Percentiles rank a stretch among this genome's conserved stretches.
phyloP scores from a whole-genome alignment of 2,113 vertebrate genomes.

The Corythornis cristatus region DNA sequence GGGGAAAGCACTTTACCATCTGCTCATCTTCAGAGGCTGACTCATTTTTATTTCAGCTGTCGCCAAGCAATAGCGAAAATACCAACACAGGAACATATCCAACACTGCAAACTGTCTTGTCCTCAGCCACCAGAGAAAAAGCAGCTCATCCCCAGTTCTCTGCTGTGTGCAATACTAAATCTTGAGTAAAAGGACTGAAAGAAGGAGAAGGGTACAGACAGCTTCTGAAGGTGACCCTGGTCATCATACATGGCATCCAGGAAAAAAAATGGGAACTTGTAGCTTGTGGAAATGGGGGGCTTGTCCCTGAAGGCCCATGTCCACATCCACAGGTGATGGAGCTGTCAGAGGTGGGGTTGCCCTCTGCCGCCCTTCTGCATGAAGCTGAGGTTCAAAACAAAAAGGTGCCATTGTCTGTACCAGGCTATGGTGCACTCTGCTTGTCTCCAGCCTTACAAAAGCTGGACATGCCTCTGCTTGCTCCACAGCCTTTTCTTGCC shows the following conservation, averaged over 20 bases:
- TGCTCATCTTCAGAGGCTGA: conserved; percentile 39
- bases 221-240: not conserved
- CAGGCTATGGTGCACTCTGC: not conserved
- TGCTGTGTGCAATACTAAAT: rapidly evolving
- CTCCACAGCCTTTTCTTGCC: not conserved
- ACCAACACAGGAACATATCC: not conserved
- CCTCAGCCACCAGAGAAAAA: not conserved
- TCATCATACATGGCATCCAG: not conserved
- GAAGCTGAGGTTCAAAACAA: not conserved
- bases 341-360: not conserved
- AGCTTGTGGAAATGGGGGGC: not conserved
- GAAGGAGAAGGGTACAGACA: not conserved
- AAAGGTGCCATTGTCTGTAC: not conserved
- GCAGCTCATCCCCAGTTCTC: not conserved
- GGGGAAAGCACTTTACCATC: conserved; percentile 20
- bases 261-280: not conserved
- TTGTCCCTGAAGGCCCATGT: not conserved
- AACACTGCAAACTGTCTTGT: not conserved
- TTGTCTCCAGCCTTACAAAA: not conserved
- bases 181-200: not conserved
- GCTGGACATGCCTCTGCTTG: rapidly evolving
- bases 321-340: not conserved
- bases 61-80: conserved; percentile 33
- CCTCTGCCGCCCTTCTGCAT: not conserved
- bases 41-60: conserved; percentile 66